phyloP scores from a whole-genome alignment of 2,888 invertebrate species.

The Sarcophaga carnaria region DNA sequence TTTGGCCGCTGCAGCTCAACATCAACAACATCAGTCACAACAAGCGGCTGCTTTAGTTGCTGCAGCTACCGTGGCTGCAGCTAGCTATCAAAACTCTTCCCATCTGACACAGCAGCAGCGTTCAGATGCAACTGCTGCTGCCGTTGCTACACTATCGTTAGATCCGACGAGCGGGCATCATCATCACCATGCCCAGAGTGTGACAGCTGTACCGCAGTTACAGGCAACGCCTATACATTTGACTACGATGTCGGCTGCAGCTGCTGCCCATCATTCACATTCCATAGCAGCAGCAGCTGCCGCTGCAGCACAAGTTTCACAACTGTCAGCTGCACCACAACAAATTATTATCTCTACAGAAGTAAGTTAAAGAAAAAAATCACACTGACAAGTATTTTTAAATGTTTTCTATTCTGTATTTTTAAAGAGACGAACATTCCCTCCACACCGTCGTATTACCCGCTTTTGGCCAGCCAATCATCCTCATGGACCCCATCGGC shows the following conservation, averaged over 20 bases:
- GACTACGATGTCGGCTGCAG: constrained; percentile 81
- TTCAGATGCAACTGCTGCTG: constrained; percentile 74
- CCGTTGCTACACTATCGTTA: constrained; percentile 77
- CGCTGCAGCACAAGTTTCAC: constrained; percentile 83
- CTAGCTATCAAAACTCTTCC: constrained; percentile 76
- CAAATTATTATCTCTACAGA: constrained; percentile 82
- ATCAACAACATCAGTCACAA: constrained; percentile 76
- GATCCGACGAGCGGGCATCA: constrained; percentile 71
- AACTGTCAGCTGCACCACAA: constrained; percentile 81
- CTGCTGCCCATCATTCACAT: constrained; percentile 79
- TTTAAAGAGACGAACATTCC: constrained; percentile 80
- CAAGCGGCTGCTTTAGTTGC: constrained; percentile 75
- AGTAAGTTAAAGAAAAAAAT: constrained; percentile 68
- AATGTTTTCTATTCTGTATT: constrained; percentile 6
- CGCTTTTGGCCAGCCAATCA: constrained; percentile 83
- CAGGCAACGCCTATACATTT: constrained; percentile 80
- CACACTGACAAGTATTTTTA: not conserved
- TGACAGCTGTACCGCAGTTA: constrained; percentile 74
- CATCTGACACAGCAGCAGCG: constrained; percentile 78
- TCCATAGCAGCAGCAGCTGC: constrained; percentile 79
- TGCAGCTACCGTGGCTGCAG: constrained; percentile 78
- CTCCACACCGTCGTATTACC: constrained; percentile 83
- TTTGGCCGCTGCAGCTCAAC: constrained; percentile 73
- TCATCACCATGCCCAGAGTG: constrained; percentile 64
- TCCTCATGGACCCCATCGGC: constrained; percentile 79